Percentiles rank a stretch among this genome's conserved stretches.
Conservation (phyloP, 2,888 invertebrate species). For the Liposcelis brunnea region DNA sequence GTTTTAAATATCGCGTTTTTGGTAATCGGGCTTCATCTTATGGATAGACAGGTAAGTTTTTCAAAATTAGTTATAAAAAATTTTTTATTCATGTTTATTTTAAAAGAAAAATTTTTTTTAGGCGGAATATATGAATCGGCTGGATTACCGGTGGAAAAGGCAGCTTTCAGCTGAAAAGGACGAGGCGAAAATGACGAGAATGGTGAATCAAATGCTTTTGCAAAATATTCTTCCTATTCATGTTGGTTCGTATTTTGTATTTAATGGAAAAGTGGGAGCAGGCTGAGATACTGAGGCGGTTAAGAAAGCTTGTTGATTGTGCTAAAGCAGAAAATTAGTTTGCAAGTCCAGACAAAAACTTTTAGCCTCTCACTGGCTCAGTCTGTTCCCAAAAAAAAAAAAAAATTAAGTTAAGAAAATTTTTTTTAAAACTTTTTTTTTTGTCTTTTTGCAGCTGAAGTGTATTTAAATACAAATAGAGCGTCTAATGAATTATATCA, state of each 20-base stretch:
- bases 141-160: conserved; percentile 73
- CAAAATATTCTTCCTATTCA: conserved; percentile 86
- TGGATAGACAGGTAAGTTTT: conserved; percentile 55
- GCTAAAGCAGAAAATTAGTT: no score
- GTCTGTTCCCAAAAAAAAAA: no score
- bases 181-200: conserved; percentile 69
- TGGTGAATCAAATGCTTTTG: conserved; percentile 73
- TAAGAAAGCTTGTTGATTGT: no score
- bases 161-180: conserved; percentile 62
- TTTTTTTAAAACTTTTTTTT: no score
- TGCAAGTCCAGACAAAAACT: no score
- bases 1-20: conserved; percentile 55
- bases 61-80: no score
- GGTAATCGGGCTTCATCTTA: conserved; percentile 58
- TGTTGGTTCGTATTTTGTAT: no score
- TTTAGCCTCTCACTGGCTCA: no score
- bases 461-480: conserved; percentile 54
- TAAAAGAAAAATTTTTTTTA: conserved; percentile 20
- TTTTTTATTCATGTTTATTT: neutral
- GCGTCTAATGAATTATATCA: conserved; percentile 60
- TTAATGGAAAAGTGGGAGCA: no score
- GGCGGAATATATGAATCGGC: conserved; percentile 72
- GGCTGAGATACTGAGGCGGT: no score
- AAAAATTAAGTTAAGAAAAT: no score
- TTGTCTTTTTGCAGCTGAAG: conserved; percentile 54